Percentiles rank a stretch among this genome's conserved stretches.
Conservation (phyloP, 2,113 vertebrate genomes). For the Indicator indicator region DNA sequence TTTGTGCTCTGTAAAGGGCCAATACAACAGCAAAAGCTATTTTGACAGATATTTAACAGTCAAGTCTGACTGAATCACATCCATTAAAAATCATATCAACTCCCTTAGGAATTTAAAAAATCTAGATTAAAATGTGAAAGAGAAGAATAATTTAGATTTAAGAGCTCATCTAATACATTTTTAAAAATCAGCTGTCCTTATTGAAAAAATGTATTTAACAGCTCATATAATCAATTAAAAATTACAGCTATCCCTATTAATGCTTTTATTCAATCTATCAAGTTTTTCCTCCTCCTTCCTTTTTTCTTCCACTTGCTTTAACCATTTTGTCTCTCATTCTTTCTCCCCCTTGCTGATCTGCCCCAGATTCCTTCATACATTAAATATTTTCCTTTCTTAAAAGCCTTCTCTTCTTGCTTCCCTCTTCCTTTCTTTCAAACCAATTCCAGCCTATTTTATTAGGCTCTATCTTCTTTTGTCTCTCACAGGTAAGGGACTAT, state of each 20-base stretch:
- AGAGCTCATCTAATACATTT: background rate
- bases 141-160: slow-evolving; percentile 10
- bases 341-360: background rate
- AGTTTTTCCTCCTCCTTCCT: background rate
- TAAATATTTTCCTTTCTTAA: background rate
- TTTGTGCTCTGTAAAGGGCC: background rate
- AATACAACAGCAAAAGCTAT: background rate
- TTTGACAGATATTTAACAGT: background rate
- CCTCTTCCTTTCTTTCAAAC: background rate
- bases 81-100: accelerated
- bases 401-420: background rate
- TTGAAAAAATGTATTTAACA: slow-evolving; percentile 9
- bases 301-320: background rate
- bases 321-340: background rate
- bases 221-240: background rate
- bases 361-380: background rate
- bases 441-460: background rate
- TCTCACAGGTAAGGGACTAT: background rate
- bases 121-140: background rate
- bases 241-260: background rate
- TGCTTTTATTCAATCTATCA: background rate
- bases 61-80: background rate
- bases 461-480: background rate
- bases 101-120: background rate
- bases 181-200: background rate